Percentiles rank a stretch among this genome's conserved stretches.
Evolutionary conservation across 2,888 invertebrate species (phyloP).

Genomic region (Chrysolina oricalcia): DNA sequence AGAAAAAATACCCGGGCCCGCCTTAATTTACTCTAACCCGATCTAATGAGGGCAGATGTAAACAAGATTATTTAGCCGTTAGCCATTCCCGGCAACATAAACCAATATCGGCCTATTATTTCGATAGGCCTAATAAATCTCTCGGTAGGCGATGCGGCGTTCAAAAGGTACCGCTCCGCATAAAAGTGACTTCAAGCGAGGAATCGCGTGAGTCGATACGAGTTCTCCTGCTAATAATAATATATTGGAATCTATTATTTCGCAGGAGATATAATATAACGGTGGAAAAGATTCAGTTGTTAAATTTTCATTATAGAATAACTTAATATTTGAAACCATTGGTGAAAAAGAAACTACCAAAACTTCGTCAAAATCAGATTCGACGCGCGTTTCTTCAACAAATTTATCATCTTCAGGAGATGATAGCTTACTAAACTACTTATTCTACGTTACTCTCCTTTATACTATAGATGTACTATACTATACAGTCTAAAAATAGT

Average conservation of each 20-base stretch:
- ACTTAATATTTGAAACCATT: too few relatives aligned
- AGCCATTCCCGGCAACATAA: slow-evolving; percentile 57
- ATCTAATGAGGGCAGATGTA: slow-evolving; percentile 62
- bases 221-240: slow-evolving; percentile 4
- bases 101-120: slow-evolving; percentile 66
- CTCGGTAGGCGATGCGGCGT: slow-evolving; percentile 52
- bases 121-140: slow-evolving; percentile 63
- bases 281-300: not conserved
- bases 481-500: too few relatives aligned
- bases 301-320: too few relatives aligned
- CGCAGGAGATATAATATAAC: not conserved
- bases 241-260: not conserved
- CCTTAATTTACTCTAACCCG: not conserved
- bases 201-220: slow-evolving; percentile 49
- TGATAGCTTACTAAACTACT: too few relatives aligned
- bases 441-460: too few relatives aligned
- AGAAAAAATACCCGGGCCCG: not conserved
- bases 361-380: too few relatives aligned
- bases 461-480: too few relatives aligned
- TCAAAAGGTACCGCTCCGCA: slow-evolving; percentile 36
- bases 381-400: too few relatives aligned
- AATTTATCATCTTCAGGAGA: too few relatives aligned
- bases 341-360: too few relatives aligned
- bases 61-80: slow-evolving; percentile 60
- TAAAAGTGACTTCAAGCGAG: slow-evolving; percentile 48